phyloP scores from a whole-genome alignment of 2,888 invertebrate species.

The Siphonodentalium dalli region DNA sequence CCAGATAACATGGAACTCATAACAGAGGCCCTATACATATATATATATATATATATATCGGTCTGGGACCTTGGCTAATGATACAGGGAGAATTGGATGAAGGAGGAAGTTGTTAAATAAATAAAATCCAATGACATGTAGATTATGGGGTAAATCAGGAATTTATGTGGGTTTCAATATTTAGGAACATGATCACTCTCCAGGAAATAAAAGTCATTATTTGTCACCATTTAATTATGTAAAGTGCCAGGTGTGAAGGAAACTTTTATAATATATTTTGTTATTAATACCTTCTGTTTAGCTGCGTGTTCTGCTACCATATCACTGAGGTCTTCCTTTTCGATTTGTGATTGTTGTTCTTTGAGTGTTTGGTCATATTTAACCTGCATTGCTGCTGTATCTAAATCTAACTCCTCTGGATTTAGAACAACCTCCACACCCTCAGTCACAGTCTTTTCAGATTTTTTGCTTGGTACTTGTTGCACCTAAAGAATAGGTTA shows the following conservation, averaged over 20 bases:
- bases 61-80: too few relatives aligned
- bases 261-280: too few relatives aligned
- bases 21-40: too few relatives aligned
- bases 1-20: too few relatives aligned
- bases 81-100: too few relatives aligned
- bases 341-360: slow-evolving; percentile 86
- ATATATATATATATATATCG: too few relatives aligned
- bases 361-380: slow-evolving; percentile 95
- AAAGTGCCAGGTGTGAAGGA: too few relatives aligned
- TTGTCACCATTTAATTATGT: too few relatives aligned
- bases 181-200: not conserved
- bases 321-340: slow-evolving; percentile 94
- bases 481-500: too few relatives aligned
- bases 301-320: slow-evolving; percentile 99
- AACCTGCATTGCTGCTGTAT: slow-evolving; percentile 86
- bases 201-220: not conserved
- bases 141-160: not conserved
- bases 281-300: slow-evolving; percentile 91
- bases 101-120: too few relatives aligned
- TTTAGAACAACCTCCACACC: slow-evolving; percentile 92
- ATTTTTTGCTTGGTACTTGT: too few relatives aligned
- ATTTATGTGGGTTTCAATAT: not conserved
- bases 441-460: slow-evolving; percentile 53
- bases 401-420: slow-evolving; percentile 95
- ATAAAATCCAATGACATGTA: too few relatives aligned